phyloP scores from a whole-genome alignment of 2,888 invertebrate species.

The Caenorhabditis zanzibari region DNA sequence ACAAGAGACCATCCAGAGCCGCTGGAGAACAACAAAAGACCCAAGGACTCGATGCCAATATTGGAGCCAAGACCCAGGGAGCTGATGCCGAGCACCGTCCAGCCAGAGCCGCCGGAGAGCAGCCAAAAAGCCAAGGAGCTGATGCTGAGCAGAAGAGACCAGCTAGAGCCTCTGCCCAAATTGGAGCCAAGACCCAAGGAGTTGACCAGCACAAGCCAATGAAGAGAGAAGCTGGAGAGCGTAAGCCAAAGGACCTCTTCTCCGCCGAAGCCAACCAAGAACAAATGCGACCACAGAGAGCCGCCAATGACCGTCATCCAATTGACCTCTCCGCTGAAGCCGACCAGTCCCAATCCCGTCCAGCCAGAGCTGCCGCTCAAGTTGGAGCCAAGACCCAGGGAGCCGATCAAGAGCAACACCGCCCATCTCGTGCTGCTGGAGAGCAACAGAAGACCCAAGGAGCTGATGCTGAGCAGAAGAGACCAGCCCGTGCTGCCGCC shows the following conservation, averaged over 20 bases:
- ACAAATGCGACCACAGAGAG: not conserved
- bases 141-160: not conserved
- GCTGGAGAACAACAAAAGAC: conserved; percentile 3
- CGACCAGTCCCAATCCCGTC: not conserved
- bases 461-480: not conserved
- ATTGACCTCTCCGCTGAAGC: not conserved
- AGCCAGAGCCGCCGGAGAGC: conserved; percentile 17
- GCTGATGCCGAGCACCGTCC: conserved; percentile 22
- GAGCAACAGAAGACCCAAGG: not conserved
- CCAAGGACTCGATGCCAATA: not conserved
- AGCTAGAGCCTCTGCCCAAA: not conserved
- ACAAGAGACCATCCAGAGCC: conserved; percentile 2
- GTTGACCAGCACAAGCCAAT: not conserved
- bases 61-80: conserved; percentile 5
- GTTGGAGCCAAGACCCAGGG: conserved; percentile 11
- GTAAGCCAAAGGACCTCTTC: not conserved
- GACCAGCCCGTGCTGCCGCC: conserved; percentile 5
- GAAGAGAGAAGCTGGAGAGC: not conserved
- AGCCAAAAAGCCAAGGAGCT: conserved; percentile 1
- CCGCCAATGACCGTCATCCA: not conserved
- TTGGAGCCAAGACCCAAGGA: not conserved
- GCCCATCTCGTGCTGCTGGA: conserved; percentile 22
- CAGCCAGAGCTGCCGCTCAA: not conserved
- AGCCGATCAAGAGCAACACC: conserved; percentile 1
- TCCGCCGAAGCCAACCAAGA: not conserved